Percentiles rank a stretch among this genome's conserved stretches.
These are phyloP conservation scores for Drosophila nr. perissopoda DNA, from an alignment of 2,888 invertebrate genomes.

Conservation along the genomic window DNA sequence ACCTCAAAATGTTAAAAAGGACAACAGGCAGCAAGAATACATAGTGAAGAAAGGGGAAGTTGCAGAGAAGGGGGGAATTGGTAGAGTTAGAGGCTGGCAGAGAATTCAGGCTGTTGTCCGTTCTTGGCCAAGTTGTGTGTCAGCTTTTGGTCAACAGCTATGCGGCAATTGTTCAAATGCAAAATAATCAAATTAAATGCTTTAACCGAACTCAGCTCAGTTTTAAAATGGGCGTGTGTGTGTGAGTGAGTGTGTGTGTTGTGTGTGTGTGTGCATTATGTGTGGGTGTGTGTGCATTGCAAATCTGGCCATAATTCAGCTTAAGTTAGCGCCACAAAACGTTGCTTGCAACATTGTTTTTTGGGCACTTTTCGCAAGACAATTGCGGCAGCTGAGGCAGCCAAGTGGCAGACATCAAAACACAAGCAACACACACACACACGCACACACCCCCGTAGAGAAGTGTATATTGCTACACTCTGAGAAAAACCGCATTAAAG, in stretches of 20 bases:
- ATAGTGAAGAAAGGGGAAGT: neutral
- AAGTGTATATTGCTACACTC: constrained; percentile 17
- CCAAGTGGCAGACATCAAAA: constrained; percentile 77
- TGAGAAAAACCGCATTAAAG: neutral
- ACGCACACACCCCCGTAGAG: constrained; percentile 32
- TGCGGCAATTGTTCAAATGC: constrained; percentile 55
- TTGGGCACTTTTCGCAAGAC: constrained; percentile 29
- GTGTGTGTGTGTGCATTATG: neutral
- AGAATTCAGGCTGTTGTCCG: constrained; percentile 32
- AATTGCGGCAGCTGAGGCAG: constrained; percentile 51
- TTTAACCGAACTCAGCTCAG: constrained; percentile 15
- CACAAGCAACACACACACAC: constrained; percentile 56
- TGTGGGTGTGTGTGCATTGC: constrained; percentile 8
- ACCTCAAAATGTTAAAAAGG: constrained; percentile 76
- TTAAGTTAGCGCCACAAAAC: constrained; percentile 26
- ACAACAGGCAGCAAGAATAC: constrained; percentile 45
- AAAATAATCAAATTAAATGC: constrained; percentile 75
- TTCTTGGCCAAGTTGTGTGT: constrained; percentile 55
- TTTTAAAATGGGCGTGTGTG: neutral
- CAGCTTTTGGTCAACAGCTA: constrained; percentile 52
- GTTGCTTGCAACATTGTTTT: constrained; percentile 32
- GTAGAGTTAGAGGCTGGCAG: constrained; percentile 2
- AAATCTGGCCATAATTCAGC: constrained; percentile 54
- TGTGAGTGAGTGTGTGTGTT: constrained; percentile 6
- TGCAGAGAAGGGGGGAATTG: too few species aligned